Base-by-base conservation (phyloP, 2,113 vertebrate species). In the Polyodon spathula region DNA sequence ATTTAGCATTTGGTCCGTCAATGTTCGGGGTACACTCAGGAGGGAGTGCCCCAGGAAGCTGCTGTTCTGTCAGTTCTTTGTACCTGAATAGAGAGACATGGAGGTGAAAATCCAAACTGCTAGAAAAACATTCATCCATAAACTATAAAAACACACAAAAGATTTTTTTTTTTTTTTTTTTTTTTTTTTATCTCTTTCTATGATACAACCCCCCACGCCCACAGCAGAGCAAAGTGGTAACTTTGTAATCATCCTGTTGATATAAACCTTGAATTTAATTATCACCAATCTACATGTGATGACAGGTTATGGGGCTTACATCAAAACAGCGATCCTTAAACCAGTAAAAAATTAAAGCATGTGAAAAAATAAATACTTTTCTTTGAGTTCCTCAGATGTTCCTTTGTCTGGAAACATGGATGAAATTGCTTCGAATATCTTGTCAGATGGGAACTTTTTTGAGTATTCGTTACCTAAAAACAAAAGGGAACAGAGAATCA, bases 331-430 rank as follows among this genome's bases (percentile, higher is more conserved):
- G 27, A n/a, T n/a, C n/a, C n/a, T n/a, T n/a, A n/a, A n/a, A n/a
- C 15, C 11, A 41, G 38, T 37, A 56, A 56, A 11, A 56, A 2
- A 56, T 14, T 40, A 56, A 46, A 0, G 52, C 62, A 8, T 2
- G 17, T 37, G 56, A 4, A 59, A 40, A 58, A 16, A 6, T 27
- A 75, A 89, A 88, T 75, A 98, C 96, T 99, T 99, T 65, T 99
- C 96, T 75, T 97, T 97, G 50, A 99, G 79, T 73, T 98, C 96
- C 77, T 99, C 96, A 1, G 92, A 86, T 71, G 96, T 94, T 64
- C 96, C 96, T 73, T 98, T 99, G 81, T 99, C 96, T 5, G 96
- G 96, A 80, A 99, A 99, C 95, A 99, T 97, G 57, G 95, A 94
- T 54, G 96, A 95, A 81, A 99, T 98, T 67, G 95, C 95, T 84